Conservation (phyloP, 1,140 invertebrate genomes). For the Nephila pilipes region DNA sequence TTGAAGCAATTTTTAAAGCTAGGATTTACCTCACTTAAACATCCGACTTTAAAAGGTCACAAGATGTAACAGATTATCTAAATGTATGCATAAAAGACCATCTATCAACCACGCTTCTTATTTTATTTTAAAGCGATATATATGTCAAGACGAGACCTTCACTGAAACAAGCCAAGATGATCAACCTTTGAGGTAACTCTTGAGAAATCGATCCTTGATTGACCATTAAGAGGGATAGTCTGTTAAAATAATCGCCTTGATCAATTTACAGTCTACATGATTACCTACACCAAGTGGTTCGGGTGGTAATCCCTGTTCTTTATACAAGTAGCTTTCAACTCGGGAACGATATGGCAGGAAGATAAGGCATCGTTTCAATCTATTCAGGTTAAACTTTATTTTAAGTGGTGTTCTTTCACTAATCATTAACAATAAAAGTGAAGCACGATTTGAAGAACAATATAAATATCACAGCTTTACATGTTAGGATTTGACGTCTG, state of each 20-base stretch:
- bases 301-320: neutral
- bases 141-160: conserved; percentile 10
- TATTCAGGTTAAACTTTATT: neutral
- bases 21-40: too few species aligned
- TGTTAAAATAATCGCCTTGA: neutral
- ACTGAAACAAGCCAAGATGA: neutral
- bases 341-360: too few species aligned
- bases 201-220: neutral
- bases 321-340: neutral
- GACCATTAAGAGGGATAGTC: neutral
- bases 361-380: neutral
- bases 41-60: neutral
- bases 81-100: neutral
- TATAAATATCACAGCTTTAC: neutral
- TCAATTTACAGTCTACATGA: neutral
- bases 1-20: too few species aligned
- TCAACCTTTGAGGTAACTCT: neutral
- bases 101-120: neutral
- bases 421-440: neutral
- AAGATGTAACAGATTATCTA: neutral
- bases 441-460: neutral
- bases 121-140: neutral
- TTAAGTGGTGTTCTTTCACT: neutral
- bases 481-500: too few species aligned
- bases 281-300: neutral